Conservation (phyloP, 2,113 vertebrate genomes). For the Leiothrix lutea region DNA sequence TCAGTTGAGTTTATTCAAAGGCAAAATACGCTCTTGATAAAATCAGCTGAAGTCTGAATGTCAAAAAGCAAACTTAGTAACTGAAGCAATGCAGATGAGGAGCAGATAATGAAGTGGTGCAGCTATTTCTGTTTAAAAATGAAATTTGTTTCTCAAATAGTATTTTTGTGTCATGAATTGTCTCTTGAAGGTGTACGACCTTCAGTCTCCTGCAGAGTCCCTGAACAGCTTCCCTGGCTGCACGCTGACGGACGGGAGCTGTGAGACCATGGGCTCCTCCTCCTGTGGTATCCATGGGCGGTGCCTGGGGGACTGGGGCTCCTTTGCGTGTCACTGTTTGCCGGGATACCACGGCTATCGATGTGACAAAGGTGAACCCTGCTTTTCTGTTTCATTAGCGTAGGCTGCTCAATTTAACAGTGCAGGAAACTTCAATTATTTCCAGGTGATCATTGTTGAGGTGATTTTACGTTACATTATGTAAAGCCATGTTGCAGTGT, state of each 20-base stretch:
- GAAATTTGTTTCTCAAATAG: background rate
- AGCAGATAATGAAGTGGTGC: background rate
- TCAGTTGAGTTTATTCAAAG: background rate
- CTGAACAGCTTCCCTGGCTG: slow-evolving; percentile 84
- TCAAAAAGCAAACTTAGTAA: background rate
- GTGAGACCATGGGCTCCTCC: slow-evolving; percentile 81
- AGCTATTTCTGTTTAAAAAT: background rate
- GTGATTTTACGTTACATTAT: background rate
- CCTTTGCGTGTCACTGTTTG: slow-evolving; percentile 84
- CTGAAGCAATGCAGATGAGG: background rate
- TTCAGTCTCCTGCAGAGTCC: slow-evolving; percentile 83
- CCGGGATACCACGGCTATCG: slow-evolving; percentile 80
- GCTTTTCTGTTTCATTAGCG: background rate
- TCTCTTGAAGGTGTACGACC: slow-evolving; percentile 77
- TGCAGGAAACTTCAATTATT: background rate
- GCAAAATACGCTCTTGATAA: background rate
- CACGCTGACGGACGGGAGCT: slow-evolving; percentile 79
- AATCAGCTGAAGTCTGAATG: background rate
- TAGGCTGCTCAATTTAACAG: background rate
- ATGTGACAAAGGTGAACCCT: slow-evolving; percentile 82
- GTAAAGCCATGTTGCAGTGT: background rate
- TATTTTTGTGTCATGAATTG: background rate
- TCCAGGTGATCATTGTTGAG: background rate
- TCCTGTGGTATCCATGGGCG: slow-evolving; percentile 81
- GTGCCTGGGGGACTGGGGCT: slow-evolving; percentile 85